Evolutionary conservation across 2,888 invertebrate genomes (phyloP).

Genomic region (Phyllotreta cruciferae): DNA sequence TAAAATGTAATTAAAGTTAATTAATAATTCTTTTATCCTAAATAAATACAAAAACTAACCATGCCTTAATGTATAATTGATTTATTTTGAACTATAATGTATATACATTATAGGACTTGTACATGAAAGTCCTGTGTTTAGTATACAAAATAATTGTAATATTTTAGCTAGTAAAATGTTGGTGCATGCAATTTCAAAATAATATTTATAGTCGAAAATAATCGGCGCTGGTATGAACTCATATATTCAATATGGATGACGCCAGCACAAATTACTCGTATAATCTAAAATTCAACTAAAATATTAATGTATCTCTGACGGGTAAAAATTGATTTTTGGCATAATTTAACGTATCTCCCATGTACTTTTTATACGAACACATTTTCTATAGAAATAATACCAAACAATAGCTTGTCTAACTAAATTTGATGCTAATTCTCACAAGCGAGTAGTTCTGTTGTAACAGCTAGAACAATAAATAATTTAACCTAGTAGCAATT

Average conservation of each 20-base stretch:
- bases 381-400: constrained; percentile 33
- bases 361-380: constrained; percentile 35
- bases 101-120: no score
- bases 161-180: constrained; percentile 3
- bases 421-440: constrained; percentile 56
- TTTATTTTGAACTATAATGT: constrained; percentile 23
- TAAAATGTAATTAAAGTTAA: no score
- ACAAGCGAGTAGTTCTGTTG: constrained; percentile 82
- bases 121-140: background rate
- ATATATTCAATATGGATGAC: no score
- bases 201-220: no score
- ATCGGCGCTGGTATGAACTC: background rate
- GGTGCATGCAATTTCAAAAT: constrained; percentile 21
- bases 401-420: constrained; percentile 39
- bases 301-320: no score
- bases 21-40: no score
- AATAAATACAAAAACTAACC: constrained; percentile 7
- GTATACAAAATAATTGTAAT: constrained; percentile 18
- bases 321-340: constrained; percentile 18
- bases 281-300: no score
- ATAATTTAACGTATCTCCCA: constrained; percentile 26
- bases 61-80: constrained; percentile 11
- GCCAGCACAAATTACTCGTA: no score
- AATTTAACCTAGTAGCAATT: no score
- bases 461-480: constrained; percentile 71